Percentiles rank a stretch among this genome's conserved stretches.
Evolutionary conservation across 2,888 invertebrate species (phyloP).

Genomic region (Camponotus fellah): DNA sequence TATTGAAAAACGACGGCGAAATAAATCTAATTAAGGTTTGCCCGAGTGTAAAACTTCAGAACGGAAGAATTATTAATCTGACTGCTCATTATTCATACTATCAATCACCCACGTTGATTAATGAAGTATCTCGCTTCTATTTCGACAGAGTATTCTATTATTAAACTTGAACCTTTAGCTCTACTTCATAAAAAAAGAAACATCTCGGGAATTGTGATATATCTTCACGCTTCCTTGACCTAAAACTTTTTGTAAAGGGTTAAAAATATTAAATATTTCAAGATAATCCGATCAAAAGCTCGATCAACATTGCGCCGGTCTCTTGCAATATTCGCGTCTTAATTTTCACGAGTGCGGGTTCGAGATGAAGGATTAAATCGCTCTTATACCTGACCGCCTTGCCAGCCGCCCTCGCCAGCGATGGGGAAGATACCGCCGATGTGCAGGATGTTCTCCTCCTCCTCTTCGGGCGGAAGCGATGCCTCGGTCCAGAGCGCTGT

Average conservation of each 20-base stretch:
- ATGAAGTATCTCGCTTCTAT: not conserved
- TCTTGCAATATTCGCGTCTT: not conserved
- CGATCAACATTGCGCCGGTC: not conserved
- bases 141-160: not conserved
- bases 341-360: not conserved
- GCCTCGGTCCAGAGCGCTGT: slow-evolving; percentile 71
- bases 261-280: not conserved
- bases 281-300: not conserved
- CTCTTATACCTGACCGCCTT: slow-evolving; percentile 93
- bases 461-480: slow-evolving; percentile 77
- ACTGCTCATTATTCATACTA: not conserved
- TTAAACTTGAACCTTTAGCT: not conserved
- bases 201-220: not conserved
- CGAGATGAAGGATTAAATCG: not conserved
- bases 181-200: not conserved
- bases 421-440: slow-evolving; percentile 99
- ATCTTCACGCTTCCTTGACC: not conserved
- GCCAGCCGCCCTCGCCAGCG: slow-evolving; percentile 98
- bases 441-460: slow-evolving; percentile 91
- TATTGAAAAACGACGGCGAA: not conserved
- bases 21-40: not conserved
- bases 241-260: not conserved
- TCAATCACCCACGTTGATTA: not conserved
- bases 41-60: not conserved
- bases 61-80: not conserved